Evolutionary conservation across 2,888 invertebrate genomes (phyloP), one percentile per base, ranked within the genome.

Genomic region (Elaeidobius kamerunicus): DNA sequence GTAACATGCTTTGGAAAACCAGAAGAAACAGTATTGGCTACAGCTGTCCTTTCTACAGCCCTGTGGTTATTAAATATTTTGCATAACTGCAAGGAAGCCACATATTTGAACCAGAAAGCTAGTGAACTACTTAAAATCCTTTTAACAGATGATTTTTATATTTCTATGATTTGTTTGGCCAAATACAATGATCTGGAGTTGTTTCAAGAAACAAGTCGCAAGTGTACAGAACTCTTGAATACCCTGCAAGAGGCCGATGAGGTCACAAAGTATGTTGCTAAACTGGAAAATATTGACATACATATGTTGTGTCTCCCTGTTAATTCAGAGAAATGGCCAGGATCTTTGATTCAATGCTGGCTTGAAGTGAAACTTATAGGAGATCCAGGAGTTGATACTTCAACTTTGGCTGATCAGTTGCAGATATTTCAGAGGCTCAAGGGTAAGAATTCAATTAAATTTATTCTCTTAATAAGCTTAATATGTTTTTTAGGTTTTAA

Each of bases 21-120:
- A 49, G 95, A 95, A 68, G 93, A 94, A 71, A 85, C 88, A 62
- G 79, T 90, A 12, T 73, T 91, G n/a, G 88, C 92, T 0, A 83
- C 84, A 47, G 84, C 91, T 1, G 81, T 94, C n/a, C 78, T 92
- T 12, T 86, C 89, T 0, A 80, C 91, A 34, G 85, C 88, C 1
- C 76, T 85, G 61, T 92, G 92, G 92, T 75, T 92, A 28, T 72
- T 91, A 28, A 86, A 88, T 70, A 88, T 91, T 45, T 84, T 87
- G 61, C 69, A 76, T 40, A 74, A 79, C 50, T 75, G 75, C 16
- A 75, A 74, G 64, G 61, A 55, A 40, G 61, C 61, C 60, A 67
- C 61, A 15, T 62, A 65, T 34, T 59, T 89, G 56, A 74, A 86
- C 49, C 85, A 87, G 59, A 87, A 86, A 65, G 83, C 87, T 14